phyloP scores from a whole-genome alignment of 2,888 invertebrate genomes.

The Volucella inanis region DNA sequence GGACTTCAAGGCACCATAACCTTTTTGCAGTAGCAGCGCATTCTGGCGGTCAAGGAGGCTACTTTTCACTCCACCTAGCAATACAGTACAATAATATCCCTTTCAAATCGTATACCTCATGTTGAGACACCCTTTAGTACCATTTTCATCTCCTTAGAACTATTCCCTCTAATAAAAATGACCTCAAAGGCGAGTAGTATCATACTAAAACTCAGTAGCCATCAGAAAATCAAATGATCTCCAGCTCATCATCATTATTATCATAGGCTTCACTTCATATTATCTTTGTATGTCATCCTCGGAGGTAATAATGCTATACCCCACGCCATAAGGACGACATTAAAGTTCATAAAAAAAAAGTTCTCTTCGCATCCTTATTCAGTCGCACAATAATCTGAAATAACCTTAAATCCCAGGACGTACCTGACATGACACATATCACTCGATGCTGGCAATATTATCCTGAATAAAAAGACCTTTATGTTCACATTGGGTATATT shows the following conservation, averaged over 20 bases:
- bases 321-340: slow-evolving; percentile 42
- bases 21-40: too few species aligned
- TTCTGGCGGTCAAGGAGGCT: too few species aligned
- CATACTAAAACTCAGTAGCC: too few species aligned
- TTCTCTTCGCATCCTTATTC: slow-evolving; percentile 41
- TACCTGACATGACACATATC: slow-evolving; percentile 21
- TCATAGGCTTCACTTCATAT: background rate
- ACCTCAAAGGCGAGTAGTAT: too few species aligned
- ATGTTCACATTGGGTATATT: slow-evolving; percentile 42
- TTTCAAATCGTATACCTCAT: too few species aligned
- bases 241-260: slow-evolving; percentile 18
- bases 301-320: slow-evolving; percentile 50
- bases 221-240: background rate
- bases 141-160: too few species aligned
- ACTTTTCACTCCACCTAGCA: too few species aligned
- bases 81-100: too few species aligned
- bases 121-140: too few species aligned
- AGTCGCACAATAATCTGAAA: slow-evolving; percentile 49
- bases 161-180: too few species aligned
- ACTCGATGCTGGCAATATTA: slow-evolving; percentile 39
- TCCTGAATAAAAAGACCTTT: slow-evolving; percentile 53
- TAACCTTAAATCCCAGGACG: slow-evolving; percentile 48
- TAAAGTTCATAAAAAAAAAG: slow-evolving; percentile 44
- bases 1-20: too few species aligned
- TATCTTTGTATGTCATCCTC: slow-evolving; percentile 16